Evolutionary conservation across 2,888 invertebrate genomes (phyloP).

Genomic region (Mythimna impura): DNA sequence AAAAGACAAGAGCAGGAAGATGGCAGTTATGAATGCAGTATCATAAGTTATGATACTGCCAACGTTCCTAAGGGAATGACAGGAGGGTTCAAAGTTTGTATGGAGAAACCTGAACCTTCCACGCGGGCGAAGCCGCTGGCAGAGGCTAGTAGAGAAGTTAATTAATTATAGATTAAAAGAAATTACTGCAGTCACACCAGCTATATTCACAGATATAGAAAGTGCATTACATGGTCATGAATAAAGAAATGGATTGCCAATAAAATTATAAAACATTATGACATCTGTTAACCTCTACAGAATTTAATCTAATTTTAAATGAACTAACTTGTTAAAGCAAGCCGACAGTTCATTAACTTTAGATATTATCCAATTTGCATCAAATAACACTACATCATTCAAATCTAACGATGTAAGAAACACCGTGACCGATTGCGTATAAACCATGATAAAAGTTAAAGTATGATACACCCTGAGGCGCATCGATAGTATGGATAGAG

Average conservation of each 20-base stretch:
- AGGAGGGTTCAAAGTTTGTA: too few relatives aligned
- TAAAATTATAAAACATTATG: neutral
- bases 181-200: neutral
- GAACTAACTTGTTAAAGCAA: conserved; percentile 14
- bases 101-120: too few relatives aligned
- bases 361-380: conserved; percentile 48
- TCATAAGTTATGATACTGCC: neutral
- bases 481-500: conserved; percentile 3
- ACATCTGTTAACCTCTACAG: conserved; percentile 3
- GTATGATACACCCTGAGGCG: conserved; percentile 23
- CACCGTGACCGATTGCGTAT: conserved; percentile 46
- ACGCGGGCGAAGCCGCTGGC: too few relatives aligned
- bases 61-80: neutral
- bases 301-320: conserved; percentile 25
- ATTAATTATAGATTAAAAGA: neutral
- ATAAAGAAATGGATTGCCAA: neutral
- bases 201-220: neutral
- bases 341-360: conserved; percentile 30
- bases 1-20: neutral
- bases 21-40: neutral
- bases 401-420: conserved; percentile 52
- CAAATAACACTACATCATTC: conserved; percentile 37
- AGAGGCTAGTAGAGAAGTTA: too few relatives aligned
- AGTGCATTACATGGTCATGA: neutral
- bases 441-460: conserved; percentile 25